Evolutionary conservation across 2,888 invertebrate genomes (phyloP).

Genomic region (Anorthoa munda): DNA sequence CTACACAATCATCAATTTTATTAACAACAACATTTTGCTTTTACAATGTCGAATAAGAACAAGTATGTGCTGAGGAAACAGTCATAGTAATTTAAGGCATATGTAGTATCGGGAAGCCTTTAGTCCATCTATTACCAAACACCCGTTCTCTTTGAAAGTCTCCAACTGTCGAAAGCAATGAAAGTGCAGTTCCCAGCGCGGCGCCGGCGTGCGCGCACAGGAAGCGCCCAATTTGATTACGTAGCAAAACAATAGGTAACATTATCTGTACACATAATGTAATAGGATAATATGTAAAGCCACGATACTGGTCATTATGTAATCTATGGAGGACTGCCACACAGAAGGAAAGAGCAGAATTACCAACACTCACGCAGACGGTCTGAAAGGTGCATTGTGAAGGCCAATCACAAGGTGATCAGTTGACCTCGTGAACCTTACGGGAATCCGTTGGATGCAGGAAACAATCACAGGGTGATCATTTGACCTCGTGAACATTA

Average conservation of each 20-base stretch:
- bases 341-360: neutral
- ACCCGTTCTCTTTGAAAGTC: conserved; percentile 49
- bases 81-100: neutral
- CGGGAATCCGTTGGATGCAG: too few relatives aligned
- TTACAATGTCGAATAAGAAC: neutral
- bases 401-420: too few relatives aligned
- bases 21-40: neutral
- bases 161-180: conserved; percentile 6
- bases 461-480: too few relatives aligned
- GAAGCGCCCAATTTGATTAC: conserved; percentile 59
- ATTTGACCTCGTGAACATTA: too few relatives aligned
- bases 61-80: neutral
- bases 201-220: conserved; percentile 33
- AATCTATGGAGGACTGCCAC: conserved; percentile 1
- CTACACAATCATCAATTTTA: too few relatives aligned
- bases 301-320: conserved; percentile 41
- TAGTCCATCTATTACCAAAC: neutral
- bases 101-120: neutral
- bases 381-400: too few relatives aligned
- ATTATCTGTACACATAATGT: conserved; percentile 56
- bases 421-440: too few relatives aligned
- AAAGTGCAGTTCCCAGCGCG: conserved; percentile 44
- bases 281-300: conserved; percentile 60
- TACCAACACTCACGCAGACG: neutral
- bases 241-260: conserved; percentile 53